A percentile compares a stretch with the other conserved stretches of the same genome.
phyloP scores from a whole-genome alignment of 2,113 vertebrate species.

The Corydoras maculifer region DNA sequence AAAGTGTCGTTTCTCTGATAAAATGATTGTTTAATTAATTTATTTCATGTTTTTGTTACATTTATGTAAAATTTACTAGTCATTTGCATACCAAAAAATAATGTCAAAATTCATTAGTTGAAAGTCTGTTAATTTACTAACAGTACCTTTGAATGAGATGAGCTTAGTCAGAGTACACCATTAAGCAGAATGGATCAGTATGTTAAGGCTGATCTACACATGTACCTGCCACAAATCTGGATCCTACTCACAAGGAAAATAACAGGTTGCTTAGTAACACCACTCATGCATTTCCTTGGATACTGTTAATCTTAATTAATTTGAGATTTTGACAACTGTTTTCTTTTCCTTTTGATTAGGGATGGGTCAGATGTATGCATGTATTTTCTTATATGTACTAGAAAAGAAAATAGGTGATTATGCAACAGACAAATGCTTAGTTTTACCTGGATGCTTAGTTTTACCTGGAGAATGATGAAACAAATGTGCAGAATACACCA shows the following conservation, averaged over 20 bases:
- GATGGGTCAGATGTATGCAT: too few species aligned
- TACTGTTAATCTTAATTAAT: constrained; percentile 33
- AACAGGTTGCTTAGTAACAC: constrained; percentile 59
- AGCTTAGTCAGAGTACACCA: constrained; percentile 11
- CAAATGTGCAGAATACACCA: constrained; percentile 19
- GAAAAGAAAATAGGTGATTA: constrained; percentile 6
- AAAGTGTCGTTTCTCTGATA: not conserved
- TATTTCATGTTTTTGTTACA: too few species aligned
- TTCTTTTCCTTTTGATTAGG: not conserved
- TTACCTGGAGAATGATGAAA: constrained; percentile 30
- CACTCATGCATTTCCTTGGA: constrained; percentile 27
- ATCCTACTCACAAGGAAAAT: constrained; percentile 38
- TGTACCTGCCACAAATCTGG: constrained; percentile 39
- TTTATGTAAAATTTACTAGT: not conserved
- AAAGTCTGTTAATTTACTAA: constrained; percentile 7
- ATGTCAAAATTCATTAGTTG: constrained; percentile 7
- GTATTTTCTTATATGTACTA: too few species aligned
- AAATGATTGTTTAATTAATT: too few species aligned
- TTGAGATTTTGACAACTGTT: constrained; percentile 11
- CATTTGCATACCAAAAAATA: not conserved
- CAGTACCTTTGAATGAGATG: constrained; percentile 9
- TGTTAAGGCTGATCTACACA: constrained; percentile 27
- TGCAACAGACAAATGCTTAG: too few species aligned
- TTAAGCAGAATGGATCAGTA: constrained; percentile 34
- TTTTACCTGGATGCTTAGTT: constrained; percentile 25